Evolutionary conservation across 2,888 invertebrate species (phyloP).

Genomic region (Diplazon laetatorius): DNA sequence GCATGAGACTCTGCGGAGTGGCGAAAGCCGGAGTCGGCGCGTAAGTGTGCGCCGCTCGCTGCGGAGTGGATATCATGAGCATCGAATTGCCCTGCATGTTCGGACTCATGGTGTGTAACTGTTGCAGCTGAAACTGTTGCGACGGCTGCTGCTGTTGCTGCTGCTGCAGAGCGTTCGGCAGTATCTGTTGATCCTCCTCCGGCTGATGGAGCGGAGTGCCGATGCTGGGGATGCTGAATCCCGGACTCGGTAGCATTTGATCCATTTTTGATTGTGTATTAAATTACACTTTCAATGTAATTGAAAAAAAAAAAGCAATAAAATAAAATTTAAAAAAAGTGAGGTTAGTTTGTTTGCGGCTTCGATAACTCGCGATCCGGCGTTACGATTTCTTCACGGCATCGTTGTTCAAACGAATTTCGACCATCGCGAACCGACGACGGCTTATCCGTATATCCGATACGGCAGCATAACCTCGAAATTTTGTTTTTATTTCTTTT

Average conservation of each 20-base stretch:
- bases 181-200: conserved; percentile 95
- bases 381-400: neutral
- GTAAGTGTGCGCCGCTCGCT: conserved; percentile 90
- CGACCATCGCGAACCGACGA: conserved; percentile 15
- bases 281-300: conserved; percentile 3
- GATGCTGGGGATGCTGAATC: conserved; percentile 94
- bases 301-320: neutral
- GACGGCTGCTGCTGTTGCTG: conserved; percentile 85
- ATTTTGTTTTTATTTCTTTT: conserved; percentile 16
- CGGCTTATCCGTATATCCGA: neutral
- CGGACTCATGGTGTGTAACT: conserved; percentile 86
- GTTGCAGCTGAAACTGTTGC: conserved; percentile 86
- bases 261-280: conserved; percentile 86
- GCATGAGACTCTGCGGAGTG: conserved; percentile 93
- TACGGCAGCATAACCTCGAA: conserved; percentile 10
- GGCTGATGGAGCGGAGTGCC: conserved; percentile 95
- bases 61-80: conserved; percentile 87
- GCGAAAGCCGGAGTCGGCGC: conserved; percentile 89
- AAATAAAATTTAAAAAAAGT: neutral
- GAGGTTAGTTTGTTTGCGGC: neutral
- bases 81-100: conserved; percentile 85
- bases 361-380: neutral
- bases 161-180: conserved; percentile 92
- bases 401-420: neutral
- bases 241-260: conserved; percentile 95